These are phyloP conservation scores for Pipistrellus pipistrellus DNA, from an alignment of 2,797 vertebrate species.

Conservation along the genomic window DNA sequence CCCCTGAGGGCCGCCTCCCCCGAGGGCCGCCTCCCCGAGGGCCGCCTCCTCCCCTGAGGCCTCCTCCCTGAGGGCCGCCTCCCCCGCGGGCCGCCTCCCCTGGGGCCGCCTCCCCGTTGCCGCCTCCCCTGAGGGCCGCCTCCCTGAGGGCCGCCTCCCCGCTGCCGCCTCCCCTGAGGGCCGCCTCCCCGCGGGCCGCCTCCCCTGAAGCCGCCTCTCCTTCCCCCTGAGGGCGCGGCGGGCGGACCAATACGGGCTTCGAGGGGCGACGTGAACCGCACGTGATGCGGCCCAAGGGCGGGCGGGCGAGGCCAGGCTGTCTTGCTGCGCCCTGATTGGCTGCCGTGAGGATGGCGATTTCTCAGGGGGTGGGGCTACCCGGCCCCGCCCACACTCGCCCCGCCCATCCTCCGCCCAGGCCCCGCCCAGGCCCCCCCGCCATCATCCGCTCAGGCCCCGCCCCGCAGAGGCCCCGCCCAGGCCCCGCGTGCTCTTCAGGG, in stretches of 20 bases:
- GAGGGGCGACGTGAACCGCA: accelerated
- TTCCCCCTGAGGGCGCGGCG: too few species aligned
- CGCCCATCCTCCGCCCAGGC: accelerated
- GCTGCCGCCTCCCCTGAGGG: neutral
- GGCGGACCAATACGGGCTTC: neutral
- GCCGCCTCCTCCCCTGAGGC: too few species aligned
- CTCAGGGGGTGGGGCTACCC: accelerated
- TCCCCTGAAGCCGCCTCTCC: too few species aligned
- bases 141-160: neutral
- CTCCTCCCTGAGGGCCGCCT: neutral
- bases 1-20: neutral
- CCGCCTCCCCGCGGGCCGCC: too few species aligned
- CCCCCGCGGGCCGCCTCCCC: neutral
- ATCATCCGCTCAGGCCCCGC: too few species aligned
- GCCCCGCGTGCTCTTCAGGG: too few species aligned
- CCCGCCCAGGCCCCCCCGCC: too few species aligned
- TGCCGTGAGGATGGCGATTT: neutral
- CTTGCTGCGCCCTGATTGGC: conserved; percentile 54
- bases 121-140: too few species aligned
- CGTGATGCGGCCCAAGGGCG: neutral
- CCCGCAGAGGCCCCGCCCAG: neutral
- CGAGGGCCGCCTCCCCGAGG: too few species aligned
- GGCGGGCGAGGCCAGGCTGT: neutral
- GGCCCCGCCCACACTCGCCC: neutral
- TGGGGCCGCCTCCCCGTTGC: too few species aligned